These are phyloP conservation scores for Zosterops hypoxanthus DNA, from an alignment of 2,113 vertebrate genomes.

Conservation along the genomic window DNA sequence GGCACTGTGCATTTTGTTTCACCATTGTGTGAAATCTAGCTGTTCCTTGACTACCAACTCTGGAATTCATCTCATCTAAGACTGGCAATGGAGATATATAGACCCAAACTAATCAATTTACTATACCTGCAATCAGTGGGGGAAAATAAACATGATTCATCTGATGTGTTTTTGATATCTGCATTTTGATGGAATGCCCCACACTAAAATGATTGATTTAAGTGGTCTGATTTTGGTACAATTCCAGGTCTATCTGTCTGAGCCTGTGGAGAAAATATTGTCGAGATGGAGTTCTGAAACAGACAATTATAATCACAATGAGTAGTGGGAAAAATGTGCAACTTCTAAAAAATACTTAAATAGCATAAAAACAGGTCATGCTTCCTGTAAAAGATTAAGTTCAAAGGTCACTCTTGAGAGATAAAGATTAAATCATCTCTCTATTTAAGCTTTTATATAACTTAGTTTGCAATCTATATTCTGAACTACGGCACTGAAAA, in stretches of 20 bases:
- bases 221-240: not conserved
- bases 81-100: not conserved
- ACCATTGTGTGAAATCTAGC: not conserved
- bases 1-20: not conserved
- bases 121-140: not conserved
- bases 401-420: not conserved
- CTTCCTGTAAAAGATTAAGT: not conserved
- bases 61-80: not conserved
- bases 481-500: not conserved
- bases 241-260: not conserved
- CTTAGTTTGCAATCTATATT: constrained; percentile 15
- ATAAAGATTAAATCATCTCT: constrained; percentile 26
- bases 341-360: not conserved
- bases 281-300: not conserved
- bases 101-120: not conserved
- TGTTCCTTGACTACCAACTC: not conserved
- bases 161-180: not conserved
- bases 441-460: constrained; percentile 13
- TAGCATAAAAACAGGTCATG: not conserved
- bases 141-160: not conserved
- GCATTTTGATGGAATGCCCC: not conserved
- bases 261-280: not conserved
- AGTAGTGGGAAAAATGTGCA: not conserved
- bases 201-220: not conserved
- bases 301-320: not conserved